phyloP scores from a whole-genome alignment of 2,113 vertebrate species.

The Corynorhinus townsendii region DNA sequence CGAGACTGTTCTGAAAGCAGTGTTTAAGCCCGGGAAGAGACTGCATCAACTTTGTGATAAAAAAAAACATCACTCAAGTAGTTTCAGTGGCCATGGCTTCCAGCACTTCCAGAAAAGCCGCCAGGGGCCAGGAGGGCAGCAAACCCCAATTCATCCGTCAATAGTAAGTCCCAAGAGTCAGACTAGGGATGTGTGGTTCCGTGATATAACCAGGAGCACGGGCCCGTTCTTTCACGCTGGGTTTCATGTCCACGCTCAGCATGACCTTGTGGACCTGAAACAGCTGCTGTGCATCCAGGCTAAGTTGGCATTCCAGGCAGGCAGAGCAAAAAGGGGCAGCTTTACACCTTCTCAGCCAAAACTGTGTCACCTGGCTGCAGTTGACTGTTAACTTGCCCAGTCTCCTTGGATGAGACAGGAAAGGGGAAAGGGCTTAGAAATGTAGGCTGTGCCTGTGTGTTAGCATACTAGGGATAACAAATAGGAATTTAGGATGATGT shows the following conservation, averaged over 20 bases:
- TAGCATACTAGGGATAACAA: not conserved
- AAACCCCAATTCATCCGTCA: not conserved
- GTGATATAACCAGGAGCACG: not conserved
- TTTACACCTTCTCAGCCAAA: not conserved
- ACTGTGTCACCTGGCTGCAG: accelerated
- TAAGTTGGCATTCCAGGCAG: not conserved
- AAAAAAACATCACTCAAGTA: not conserved
- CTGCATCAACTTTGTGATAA: not conserved
- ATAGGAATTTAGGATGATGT: not conserved
- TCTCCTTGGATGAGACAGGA: not conserved
- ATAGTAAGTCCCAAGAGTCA: not conserved
- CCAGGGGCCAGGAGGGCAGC: too few species aligned
- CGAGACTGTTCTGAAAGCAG: not conserved
- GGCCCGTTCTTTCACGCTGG: too few species aligned
- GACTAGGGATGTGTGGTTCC: not conserved
- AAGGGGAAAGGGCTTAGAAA: not conserved
- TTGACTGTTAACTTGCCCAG: not conserved
- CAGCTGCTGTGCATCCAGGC: not conserved
- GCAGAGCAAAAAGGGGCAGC: not conserved
- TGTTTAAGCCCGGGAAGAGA: not conserved
- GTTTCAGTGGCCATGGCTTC: not conserved
- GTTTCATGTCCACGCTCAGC: not conserved
- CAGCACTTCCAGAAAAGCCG: not conserved
- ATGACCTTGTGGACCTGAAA: not conserved
- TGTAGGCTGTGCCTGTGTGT: not conserved